A percentile compares a stretch with the other conserved stretches of the same genome.
Conservation (phyloP, 2,888 invertebrate genomes). For the Lasioglossum pauxillum region DNA sequence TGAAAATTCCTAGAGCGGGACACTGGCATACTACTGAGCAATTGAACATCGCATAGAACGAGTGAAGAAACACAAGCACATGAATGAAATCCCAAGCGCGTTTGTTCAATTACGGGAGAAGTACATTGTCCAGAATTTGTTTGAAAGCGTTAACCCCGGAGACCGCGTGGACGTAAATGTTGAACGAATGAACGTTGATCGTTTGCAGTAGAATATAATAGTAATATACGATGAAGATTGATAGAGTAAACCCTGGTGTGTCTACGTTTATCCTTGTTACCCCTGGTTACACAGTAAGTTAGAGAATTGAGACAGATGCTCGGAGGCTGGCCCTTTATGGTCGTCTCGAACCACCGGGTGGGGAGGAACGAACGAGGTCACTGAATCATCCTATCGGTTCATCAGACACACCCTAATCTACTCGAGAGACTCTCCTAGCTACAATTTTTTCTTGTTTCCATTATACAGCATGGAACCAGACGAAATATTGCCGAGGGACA, state of each 20-base stretch:
- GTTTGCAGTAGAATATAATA: not conserved
- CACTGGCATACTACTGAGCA: not conserved
- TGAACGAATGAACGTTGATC: not conserved
- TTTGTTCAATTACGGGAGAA: not conserved
- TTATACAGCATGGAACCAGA: not conserved
- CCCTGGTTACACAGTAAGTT: not conserved
- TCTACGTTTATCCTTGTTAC: not conserved
- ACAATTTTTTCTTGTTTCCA: not conserved
- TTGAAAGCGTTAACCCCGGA: not conserved
- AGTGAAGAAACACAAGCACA: no score
- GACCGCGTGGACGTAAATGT: not conserved
- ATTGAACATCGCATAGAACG: not conserved
- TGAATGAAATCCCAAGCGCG: no score
- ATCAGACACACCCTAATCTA: slow-evolving; percentile 26
- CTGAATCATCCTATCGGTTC: not conserved
- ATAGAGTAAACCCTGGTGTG: not conserved
- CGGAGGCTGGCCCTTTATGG: slow-evolving; percentile 13
- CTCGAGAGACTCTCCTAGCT: not conserved
- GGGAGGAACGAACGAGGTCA: slow-evolving; percentile 9
- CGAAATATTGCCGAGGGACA: not conserved
- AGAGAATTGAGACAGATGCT: slow-evolving; percentile 18
- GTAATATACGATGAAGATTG: not conserved
- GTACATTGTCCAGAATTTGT: not conserved
- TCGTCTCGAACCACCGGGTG: slow-evolving; percentile 16
- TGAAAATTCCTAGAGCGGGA: not conserved